These are phyloP conservation scores for Naso thynnoides DNA, from an alignment of 2,797 vertebrate genomes.

Conservation along the genomic window DNA sequence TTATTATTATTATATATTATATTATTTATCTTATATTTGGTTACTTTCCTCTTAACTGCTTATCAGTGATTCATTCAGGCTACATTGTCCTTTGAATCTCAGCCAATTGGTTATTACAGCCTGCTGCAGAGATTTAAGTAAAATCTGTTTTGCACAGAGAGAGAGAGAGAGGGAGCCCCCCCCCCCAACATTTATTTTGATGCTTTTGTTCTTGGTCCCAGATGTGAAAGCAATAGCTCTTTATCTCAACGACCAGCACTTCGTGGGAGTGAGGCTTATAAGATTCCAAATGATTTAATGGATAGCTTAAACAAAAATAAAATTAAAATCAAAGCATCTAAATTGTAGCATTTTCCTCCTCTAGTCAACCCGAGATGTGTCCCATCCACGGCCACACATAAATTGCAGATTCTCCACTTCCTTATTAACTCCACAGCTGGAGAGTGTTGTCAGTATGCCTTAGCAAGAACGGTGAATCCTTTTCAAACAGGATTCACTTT, in stretches of 20 bases:
- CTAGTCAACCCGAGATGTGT: slow-evolving; percentile 44
- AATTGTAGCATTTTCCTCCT: slow-evolving; percentile 52
- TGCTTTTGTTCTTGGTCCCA: slow-evolving; percentile 54
- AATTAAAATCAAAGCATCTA: slow-evolving; percentile 46
- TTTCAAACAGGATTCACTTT: slow-evolving; percentile 56
- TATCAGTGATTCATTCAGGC: slow-evolving; percentile 29
- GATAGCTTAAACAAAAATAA: slow-evolving; percentile 37
- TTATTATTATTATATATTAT: too few species aligned
- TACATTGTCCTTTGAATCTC: slow-evolving; percentile 42
- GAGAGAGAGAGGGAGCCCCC: too few species aligned
- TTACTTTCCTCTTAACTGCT: slow-evolving; percentile 25
- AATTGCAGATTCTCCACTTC: slow-evolving; percentile 19
- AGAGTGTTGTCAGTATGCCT: slow-evolving; percentile 7
- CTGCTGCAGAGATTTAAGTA: slow-evolving; percentile 28
- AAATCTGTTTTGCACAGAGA: slow-evolving; percentile 36
- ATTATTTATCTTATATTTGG: too few species aligned
- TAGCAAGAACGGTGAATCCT: slow-evolving; percentile 13
- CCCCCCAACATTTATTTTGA: slow-evolving; percentile 29
- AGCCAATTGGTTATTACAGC: slow-evolving; percentile 24
- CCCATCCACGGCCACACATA: slow-evolving; percentile 28
- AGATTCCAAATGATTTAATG: slow-evolving; percentile 53
- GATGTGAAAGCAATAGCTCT: slow-evolving; percentile 64
- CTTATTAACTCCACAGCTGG: slow-evolving; percentile 43
- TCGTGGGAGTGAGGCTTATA: slow-evolving; percentile 52
- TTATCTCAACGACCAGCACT: slow-evolving; percentile 47